These are phyloP conservation scores for Brachylomia viminalis DNA, from an alignment of 2,888 invertebrate species.

Conservation along the genomic window DNA sequence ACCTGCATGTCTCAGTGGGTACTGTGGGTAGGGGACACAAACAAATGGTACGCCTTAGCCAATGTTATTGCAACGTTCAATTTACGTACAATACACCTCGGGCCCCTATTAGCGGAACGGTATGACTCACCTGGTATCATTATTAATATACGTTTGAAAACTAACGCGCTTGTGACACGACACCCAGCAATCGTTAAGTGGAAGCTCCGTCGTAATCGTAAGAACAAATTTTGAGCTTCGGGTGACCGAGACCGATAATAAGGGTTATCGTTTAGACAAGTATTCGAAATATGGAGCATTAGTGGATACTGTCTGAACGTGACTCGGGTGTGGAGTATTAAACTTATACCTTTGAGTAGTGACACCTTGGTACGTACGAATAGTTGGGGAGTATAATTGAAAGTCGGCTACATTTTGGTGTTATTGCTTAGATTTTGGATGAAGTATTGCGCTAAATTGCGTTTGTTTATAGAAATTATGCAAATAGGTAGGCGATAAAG, in stretches of 20 bases:
- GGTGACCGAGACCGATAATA: slow-evolving; percentile 58
- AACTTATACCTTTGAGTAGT: slow-evolving; percentile 50
- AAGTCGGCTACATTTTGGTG: slow-evolving; percentile 17
- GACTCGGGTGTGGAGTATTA: slow-evolving; percentile 40
- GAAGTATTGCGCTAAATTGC: not conserved
- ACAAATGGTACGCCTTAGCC: slow-evolving; percentile 60
- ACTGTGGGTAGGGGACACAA: slow-evolving; percentile 47
- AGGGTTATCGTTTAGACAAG: slow-evolving; percentile 57
- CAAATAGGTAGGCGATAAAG: slow-evolving; percentile 11
- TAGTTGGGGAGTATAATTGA: slow-evolving; percentile 13
- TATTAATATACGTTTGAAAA: slow-evolving; percentile 60
- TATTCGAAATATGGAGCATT: slow-evolving; percentile 56
- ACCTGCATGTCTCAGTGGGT: slow-evolving; percentile 60
- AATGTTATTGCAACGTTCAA: slow-evolving; percentile 64
- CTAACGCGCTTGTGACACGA: slow-evolving; percentile 58
- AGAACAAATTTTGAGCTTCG: slow-evolving; percentile 63
- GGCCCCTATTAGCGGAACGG: slow-evolving; percentile 57
- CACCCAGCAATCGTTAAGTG: slow-evolving; percentile 60
- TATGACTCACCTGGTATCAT: slow-evolving; percentile 62
- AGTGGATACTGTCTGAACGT: slow-evolving; percentile 47
- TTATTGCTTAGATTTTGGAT: slow-evolving; percentile 12
- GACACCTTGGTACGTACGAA: slow-evolving; percentile 13
- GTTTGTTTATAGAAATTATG: not conserved
- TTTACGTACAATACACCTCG: slow-evolving; percentile 59
- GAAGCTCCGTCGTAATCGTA: slow-evolving; percentile 60